phyloP scores from a whole-genome alignment of 2,797 vertebrate species.

The Craterocephalus amniculus region DNA sequence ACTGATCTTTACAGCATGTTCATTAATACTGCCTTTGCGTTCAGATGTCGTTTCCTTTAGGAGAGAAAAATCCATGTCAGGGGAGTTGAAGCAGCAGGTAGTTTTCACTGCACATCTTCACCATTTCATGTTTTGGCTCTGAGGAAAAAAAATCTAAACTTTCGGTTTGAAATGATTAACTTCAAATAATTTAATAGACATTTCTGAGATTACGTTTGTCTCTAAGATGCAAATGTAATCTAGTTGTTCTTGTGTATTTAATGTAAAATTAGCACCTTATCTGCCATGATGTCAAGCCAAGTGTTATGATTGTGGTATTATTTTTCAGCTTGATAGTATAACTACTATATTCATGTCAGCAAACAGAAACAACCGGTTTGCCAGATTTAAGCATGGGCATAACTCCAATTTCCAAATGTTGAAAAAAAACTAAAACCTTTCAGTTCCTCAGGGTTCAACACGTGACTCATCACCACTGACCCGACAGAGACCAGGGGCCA shows the following conservation, averaged over 20 bases:
- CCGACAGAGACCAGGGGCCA: too few relatives aligned
- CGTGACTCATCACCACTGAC: neutral
- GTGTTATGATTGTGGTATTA: neutral
- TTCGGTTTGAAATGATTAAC: neutral
- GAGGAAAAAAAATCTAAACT: neutral
- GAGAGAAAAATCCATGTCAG: slow-evolving; percentile 31
- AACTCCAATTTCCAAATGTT: neutral
- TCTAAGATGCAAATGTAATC: neutral
- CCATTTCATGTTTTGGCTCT: neutral
- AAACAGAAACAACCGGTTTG: neutral
- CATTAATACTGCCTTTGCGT: too few relatives aligned
- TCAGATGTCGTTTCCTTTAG: neutral
- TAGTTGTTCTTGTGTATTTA: too few relatives aligned
- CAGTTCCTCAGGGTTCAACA: neutral
- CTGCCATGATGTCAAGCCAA: neutral
- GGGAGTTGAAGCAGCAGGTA: slow-evolving; percentile 88
- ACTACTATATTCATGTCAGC: neutral
- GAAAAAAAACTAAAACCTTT: too few relatives aligned
- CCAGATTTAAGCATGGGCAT: neutral
- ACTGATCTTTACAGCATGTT: too few relatives aligned
- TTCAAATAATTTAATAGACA: neutral
- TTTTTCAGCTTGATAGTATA: neutral
- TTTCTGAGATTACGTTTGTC: neutral
- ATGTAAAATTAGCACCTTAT: neutral
- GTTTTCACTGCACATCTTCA: neutral